These are phyloP conservation scores for Albula glossodonta DNA, from an alignment of 2,113 vertebrate species.

Conservation along the genomic window DNA sequence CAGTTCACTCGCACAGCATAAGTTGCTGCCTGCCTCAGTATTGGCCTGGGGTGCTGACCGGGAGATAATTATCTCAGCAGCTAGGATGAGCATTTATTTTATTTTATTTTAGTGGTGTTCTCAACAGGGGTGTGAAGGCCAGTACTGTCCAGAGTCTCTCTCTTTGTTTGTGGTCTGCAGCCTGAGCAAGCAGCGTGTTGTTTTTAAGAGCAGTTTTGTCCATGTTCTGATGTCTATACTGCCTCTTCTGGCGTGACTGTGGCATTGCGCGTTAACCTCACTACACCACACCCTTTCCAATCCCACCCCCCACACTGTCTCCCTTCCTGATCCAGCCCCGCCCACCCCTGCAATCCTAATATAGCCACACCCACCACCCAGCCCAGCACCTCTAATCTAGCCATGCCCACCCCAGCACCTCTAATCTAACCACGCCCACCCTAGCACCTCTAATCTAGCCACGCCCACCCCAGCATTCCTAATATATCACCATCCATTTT, in stretches of 20 bases:
- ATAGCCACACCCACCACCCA: background rate
- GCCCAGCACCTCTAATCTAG: background rate
- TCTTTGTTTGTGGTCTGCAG: too few relatives aligned
- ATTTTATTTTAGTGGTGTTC: too few relatives aligned
- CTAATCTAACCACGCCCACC: background rate
- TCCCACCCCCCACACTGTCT: background rate
- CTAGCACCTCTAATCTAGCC: background rate
- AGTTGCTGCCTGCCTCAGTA: background rate
- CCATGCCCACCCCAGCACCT: background rate
- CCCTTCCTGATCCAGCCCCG: background rate
- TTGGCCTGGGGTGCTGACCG: background rate
- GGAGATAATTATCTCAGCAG: background rate
- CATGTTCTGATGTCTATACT: background rate
- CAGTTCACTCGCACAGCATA: background rate
- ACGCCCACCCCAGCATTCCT: slow-evolving; percentile 1
- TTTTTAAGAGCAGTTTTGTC: background rate
- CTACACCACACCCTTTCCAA: background rate
- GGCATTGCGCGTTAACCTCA: background rate
- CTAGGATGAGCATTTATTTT: background rate
- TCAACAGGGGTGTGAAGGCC: too few relatives aligned
- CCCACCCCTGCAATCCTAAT: background rate
- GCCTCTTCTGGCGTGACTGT: background rate
- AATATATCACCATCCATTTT: background rate
- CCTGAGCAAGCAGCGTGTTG: background rate
- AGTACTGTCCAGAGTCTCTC: too few relatives aligned